Evolutionary conservation across 2,888 invertebrate genomes (phyloP).

Genomic region (Drosophila monieri): DNA sequence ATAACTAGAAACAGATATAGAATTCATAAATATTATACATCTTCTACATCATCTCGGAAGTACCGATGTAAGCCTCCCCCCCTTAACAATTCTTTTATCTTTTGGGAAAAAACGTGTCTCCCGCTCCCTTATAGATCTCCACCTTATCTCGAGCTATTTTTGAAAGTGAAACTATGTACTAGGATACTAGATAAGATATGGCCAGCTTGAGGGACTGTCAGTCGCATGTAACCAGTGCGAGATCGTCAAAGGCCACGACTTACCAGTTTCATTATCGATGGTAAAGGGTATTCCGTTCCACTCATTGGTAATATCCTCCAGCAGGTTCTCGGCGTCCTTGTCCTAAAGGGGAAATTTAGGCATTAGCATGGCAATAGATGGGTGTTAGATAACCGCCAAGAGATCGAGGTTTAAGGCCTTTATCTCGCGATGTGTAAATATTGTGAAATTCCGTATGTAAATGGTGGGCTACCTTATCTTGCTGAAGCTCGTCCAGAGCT

Average conservation of each 20-base stretch:
- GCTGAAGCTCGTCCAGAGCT: constrained; percentile 86
- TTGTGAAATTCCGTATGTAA: constrained; percentile 61
- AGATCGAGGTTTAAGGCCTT: neutral
- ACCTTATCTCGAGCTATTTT: constrained; percentile 30
- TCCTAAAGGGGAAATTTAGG: constrained; percentile 49
- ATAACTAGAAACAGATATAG: too few species aligned
- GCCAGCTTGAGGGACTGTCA: neutral
- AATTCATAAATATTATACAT: too few species aligned
- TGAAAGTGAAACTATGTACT: constrained; percentile 39
- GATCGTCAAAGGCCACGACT: constrained; percentile 79
- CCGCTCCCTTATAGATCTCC: constrained; percentile 8
- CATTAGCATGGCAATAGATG: constrained; percentile 2
- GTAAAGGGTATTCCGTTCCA: constrained; percentile 93
- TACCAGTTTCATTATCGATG: constrained; percentile 94
- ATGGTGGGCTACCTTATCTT: constrained; percentile 81
- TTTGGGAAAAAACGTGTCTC: constrained; percentile 5
- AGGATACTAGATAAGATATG: constrained; percentile 39
- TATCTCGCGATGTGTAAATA: constrained; percentile 29
- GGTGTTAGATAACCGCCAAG: constrained; percentile 20
- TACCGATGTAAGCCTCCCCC: neutral
- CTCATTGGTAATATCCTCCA: constrained; percentile 86
- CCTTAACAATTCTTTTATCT: too few species aligned
- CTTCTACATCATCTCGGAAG: too few species aligned
- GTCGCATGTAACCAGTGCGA: constrained; percentile 23
- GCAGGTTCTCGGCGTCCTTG: constrained; percentile 59